Evolutionary conservation across 2,113 vertebrate species (phyloP), one percentile per base, ranked within the genome.

Genomic region (Microtus richardsoni): DNA sequence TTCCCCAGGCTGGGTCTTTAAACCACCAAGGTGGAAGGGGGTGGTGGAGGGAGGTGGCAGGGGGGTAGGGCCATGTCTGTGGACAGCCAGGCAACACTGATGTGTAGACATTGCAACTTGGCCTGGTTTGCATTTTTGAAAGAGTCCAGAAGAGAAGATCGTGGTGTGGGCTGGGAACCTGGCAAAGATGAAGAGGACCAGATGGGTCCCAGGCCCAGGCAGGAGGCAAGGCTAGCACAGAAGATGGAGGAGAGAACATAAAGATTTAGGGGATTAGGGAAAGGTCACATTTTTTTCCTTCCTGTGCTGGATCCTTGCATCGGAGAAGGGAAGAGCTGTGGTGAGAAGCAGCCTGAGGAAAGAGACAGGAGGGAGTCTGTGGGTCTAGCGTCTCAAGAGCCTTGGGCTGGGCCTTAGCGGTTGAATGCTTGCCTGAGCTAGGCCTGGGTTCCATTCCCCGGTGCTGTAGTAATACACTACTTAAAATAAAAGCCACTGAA

Each of bases 231-330:
- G 16, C 26, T 14, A 8, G 75, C 36, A 3, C 2, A 13, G 89
- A 44, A 0, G 3, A 7, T 5, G 24, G 2, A 28, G 6, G 68
- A 21, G 54, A 49, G 82, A 41, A 0, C 30, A 1, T 0, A 2
- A 8, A n/a, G 17, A 22, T 7, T 47, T 39, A 9, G 47, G 66
- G 14, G 12, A 52, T 52, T 19, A 1, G 9, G 78, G 3, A 12
- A 54, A 91, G 1, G 39, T 41, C 2, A 60, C 5, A 24, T 0
- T 7, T 84, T 91, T 92, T 58, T 7, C 41, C 62, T 58, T 10
- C 30, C 19, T 12, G 26, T 41, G 60, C 9, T 19, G 60, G 77
- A 39, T 26, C 2, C 47, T 16, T 26, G 17, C 36, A 17, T 47
- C 33, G 90, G 47, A 6, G 8, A 54, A 52, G 30, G 54, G 49